phyloP scores from a whole-genome alignment of 2,888 invertebrate genomes.

The Conus canariensis region DNA sequence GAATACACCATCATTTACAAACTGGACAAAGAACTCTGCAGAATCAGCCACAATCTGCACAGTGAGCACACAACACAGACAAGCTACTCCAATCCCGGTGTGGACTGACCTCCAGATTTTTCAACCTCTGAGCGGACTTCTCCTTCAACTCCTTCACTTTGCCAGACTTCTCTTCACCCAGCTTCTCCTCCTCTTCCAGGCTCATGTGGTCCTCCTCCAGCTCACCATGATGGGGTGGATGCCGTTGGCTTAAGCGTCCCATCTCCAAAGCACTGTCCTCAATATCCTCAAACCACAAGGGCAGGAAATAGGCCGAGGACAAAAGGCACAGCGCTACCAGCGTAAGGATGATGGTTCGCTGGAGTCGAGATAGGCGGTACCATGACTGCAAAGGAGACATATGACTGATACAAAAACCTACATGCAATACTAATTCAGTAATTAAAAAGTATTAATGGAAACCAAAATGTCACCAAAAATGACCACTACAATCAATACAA shows the following conservation, averaged over 20 bases:
- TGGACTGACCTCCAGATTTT: constrained; percentile 54
- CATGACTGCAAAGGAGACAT: constrained; percentile 66
- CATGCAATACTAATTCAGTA: too few species aligned
- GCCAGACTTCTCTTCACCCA: constrained; percentile 1
- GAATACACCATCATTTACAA: too few species aligned
- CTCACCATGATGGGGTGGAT: background rate
- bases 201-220: constrained; percentile 22
- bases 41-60: too few species aligned
- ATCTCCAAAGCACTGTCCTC: constrained; percentile 19
- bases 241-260: constrained; percentile 16
- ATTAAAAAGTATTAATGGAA: too few species aligned
- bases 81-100: background rate
- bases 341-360: constrained; percentile 69
- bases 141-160: constrained; percentile 55
- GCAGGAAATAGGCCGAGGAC: constrained; percentile 67
- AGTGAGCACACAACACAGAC: too few species aligned
- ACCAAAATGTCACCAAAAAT: too few species aligned
- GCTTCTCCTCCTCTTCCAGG: constrained; percentile 36
- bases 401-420: background rate
- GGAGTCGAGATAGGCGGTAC: constrained; percentile 75
- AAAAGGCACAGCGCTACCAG: constrained; percentile 63
- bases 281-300: constrained; percentile 57
- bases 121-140: constrained; percentile 55
- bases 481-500: too few species aligned
- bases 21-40: too few species aligned